Percentiles rank a stretch among this genome's conserved stretches.
Conservation (phyloP, 2,888 invertebrate species). For the Halictus quadricinctus region DNA sequence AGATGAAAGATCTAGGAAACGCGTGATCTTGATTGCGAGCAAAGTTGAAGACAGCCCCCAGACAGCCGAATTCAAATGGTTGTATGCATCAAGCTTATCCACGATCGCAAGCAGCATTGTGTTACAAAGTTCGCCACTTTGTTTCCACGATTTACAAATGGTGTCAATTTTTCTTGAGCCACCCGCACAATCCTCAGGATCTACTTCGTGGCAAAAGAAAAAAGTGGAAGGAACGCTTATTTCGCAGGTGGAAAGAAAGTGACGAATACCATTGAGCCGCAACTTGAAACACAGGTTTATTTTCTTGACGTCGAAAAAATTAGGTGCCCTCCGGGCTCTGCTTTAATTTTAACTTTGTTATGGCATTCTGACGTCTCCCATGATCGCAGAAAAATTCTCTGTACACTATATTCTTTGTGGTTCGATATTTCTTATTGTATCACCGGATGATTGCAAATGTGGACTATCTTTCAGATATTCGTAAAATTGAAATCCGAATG, state of each 20-base stretch:
- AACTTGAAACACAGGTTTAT: neutral
- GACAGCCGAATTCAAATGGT: constrained; percentile 6
- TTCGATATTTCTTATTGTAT: neutral
- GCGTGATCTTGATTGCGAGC: neutral
- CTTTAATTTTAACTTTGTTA: neutral
- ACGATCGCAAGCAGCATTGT: neutral
- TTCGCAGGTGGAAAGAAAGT: neutral
- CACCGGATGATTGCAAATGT: no score
- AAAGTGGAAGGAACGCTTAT: neutral
- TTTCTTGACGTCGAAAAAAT: neutral
- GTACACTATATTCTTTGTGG: neutral
- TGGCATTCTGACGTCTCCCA: neutral
- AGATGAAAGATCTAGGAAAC: neutral
- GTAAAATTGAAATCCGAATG: no score
- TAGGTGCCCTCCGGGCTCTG: neutral
- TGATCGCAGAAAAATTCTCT: neutral
- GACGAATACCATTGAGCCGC: neutral
- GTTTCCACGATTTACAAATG: constrained; percentile 13
- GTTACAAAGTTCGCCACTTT: constrained; percentile 14
- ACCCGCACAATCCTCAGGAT: neutral
- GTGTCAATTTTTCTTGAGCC: neutral
- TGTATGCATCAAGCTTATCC: constrained; percentile 13
- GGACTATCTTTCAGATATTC: no score
- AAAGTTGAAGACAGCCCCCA: neutral
- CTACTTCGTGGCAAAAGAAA: neutral